Conservation (phyloP, 2,797 vertebrate species). For the Manis crassicaudata region DNA sequence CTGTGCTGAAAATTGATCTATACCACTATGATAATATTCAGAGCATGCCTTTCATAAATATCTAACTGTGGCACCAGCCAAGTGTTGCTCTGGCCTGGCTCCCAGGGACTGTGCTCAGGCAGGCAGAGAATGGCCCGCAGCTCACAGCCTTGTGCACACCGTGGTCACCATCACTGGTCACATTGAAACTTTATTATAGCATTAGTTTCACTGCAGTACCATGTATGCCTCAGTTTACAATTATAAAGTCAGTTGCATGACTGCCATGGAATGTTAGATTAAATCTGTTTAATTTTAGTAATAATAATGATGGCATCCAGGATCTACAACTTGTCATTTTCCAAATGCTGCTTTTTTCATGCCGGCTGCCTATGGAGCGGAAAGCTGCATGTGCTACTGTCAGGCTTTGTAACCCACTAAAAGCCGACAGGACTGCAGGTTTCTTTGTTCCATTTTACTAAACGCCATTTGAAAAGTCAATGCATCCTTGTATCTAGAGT, state of each 20-base stretch:
- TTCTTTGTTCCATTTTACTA: conserved; percentile 69
- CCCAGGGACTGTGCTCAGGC: conserved; percentile 66
- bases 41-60: conserved; percentile 86
- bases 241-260: conserved; percentile 71
- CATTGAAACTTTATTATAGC: conserved; percentile 69
- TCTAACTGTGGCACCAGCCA: conserved; percentile 78
- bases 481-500: conserved; percentile 41
- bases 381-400: conserved; percentile 28
- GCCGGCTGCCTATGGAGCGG: conserved; percentile 52
- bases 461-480: conserved; percentile 43
- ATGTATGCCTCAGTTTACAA: conserved; percentile 72
- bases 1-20: conserved; percentile 90
- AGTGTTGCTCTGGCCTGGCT: conserved; percentile 76
- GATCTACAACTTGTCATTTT: conserved; percentile 67
- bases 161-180: background rate
- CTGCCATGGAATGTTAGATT: conserved; percentile 73
- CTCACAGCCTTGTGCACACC: background rate
- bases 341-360: background rate
- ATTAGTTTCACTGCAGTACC: conserved; percentile 32
- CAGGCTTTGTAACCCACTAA: conserved; percentile 39
- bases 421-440: conserved; percentile 26
- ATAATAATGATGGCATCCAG: conserved; percentile 49
- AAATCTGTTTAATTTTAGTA: conserved; percentile 82
- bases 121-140: conserved; percentile 58
- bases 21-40: conserved; percentile 87